Conservation (phyloP, 2,113 vertebrate genomes). For the Campylomormyrus tamandua region DNA sequence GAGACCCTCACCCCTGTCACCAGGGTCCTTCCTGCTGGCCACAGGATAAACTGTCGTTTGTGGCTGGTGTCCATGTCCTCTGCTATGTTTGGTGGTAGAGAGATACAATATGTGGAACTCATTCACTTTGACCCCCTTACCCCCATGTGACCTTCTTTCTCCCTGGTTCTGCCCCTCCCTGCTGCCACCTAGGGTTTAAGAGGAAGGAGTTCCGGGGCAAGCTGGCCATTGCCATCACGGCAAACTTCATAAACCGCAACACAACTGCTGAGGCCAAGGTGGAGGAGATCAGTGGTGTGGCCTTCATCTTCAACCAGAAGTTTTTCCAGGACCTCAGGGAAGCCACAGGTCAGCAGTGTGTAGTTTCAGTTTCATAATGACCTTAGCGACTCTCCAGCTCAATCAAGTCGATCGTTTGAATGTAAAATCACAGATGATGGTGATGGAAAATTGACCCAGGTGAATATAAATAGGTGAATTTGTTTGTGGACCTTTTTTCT, state of each 20-base stretch:
- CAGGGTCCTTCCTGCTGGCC: not conserved
- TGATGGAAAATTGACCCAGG: not conserved
- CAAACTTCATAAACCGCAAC: conserved; percentile 93
- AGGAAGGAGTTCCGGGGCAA: conserved; percentile 93
- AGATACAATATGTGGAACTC: not conserved
- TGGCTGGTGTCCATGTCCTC: not conserved
- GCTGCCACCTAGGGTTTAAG: conserved; percentile 64
- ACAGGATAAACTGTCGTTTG: not conserved
- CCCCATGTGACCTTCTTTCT: not conserved
- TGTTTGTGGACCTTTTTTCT: not conserved
- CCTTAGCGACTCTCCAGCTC: not conserved
- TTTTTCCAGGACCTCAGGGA: conserved; percentile 91
- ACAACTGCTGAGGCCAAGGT: conserved; percentile 92
- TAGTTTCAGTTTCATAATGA: not conserved
- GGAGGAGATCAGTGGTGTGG: conserved; percentile 93
- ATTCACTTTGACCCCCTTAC: not conserved
- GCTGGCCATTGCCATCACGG: conserved; percentile 89
- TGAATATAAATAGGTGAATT: not conserved
- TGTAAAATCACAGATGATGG: not conserved
- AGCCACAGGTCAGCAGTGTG: conserved; percentile 71
- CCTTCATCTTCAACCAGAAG: conserved; percentile 97
- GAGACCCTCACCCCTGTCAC: not conserved
- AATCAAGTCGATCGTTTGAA: not conserved
- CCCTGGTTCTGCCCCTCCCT: not conserved
- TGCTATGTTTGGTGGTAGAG: not conserved